These are phyloP conservation scores for Alligator mississippiensis DNA, from an alignment of 2,113 vertebrate species.

Conservation along the genomic window DNA sequence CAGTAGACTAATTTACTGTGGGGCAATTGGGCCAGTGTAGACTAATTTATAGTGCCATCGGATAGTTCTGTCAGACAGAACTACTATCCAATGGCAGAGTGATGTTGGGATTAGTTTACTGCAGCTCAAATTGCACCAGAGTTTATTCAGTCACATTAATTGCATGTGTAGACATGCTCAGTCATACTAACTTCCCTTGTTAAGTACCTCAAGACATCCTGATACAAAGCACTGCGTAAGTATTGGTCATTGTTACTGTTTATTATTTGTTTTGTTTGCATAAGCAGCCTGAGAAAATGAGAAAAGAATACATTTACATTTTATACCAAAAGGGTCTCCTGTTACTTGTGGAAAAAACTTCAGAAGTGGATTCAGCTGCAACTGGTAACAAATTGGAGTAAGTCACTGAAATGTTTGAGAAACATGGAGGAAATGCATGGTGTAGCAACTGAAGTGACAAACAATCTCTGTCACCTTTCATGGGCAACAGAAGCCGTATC, in stretches of 20 bases:
- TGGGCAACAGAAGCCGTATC: background rate
- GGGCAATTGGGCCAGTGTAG: too few relatives aligned
- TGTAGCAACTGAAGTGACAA: too few relatives aligned
- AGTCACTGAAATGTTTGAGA: background rate
- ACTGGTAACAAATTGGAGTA: background rate
- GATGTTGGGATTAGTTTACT: too few relatives aligned
- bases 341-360: background rate
- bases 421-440: background rate
- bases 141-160: too few relatives aligned
- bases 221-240: background rate
- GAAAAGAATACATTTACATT: background rate
- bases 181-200: background rate
- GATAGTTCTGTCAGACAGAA: too few relatives aligned
- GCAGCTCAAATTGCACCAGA: too few relatives aligned
- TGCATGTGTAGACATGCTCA: too few relatives aligned
- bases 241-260: background rate
- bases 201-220: too few relatives aligned
- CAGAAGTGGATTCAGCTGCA: background rate
- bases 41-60: too few relatives aligned
- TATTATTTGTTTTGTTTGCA: background rate
- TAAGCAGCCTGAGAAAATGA: background rate
- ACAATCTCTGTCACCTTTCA: background rate
- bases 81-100: too few relatives aligned
- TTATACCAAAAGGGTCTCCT: background rate
- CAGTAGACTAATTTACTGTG: too few relatives aligned